Conservation (phyloP, 2,797 vertebrate species). For the Threskiornis aethiopicus region DNA sequence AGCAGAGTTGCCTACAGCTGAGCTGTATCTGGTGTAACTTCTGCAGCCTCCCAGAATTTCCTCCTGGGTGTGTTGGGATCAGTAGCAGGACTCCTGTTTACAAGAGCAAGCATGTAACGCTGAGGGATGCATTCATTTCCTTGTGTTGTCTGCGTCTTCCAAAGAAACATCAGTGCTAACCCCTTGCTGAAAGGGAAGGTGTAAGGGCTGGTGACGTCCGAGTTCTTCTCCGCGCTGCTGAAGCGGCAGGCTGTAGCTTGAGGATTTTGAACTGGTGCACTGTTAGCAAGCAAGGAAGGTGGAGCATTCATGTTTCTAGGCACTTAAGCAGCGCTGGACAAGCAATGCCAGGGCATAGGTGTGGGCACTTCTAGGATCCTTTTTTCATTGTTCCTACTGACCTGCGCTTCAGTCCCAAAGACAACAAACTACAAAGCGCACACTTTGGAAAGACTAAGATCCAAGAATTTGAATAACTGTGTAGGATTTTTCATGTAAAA, state of each 20-base stretch:
- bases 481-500: neutral
- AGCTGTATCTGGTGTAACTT: accelerated
- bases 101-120: neutral
- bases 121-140: neutral
- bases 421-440: neutral
- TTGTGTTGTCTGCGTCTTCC: neutral
- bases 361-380: neutral
- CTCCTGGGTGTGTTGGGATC: accelerated
- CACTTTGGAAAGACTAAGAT: neutral
- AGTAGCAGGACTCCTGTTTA: neutral
- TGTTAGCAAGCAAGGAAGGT: neutral
- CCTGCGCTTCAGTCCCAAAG: neutral
- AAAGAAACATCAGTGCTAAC: neutral
- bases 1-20: neutral
- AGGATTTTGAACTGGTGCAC: neutral
- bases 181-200: neutral
- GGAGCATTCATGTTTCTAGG: neutral
- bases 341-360: neutral
- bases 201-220: neutral
- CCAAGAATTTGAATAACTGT: neutral
- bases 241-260: neutral
- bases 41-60: neutral
- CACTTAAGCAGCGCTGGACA: neutral
- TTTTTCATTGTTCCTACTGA: neutral
- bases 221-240: neutral